These are phyloP conservation scores for Plecotus auritus DNA, from an alignment of 2,113 vertebrate genomes.

Conservation along the genomic window DNA sequence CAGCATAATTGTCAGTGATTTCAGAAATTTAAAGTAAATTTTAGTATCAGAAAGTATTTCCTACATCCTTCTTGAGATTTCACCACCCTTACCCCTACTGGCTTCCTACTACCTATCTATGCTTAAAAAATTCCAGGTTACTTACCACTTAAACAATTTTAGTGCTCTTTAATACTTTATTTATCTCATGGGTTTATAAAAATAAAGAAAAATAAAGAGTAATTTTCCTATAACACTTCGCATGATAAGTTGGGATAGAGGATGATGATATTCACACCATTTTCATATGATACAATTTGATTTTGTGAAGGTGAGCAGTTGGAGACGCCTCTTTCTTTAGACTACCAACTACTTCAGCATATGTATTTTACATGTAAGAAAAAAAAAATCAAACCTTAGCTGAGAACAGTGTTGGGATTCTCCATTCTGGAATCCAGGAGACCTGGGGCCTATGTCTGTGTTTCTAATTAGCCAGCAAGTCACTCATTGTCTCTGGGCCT, in stretches of 20 bases:
- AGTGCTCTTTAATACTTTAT: not conserved
- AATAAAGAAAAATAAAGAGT: not conserved
- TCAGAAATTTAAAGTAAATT: not conserved
- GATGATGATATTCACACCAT: not conserved
- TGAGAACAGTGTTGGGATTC: not conserved
- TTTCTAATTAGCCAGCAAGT: not conserved
- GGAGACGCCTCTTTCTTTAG: not conserved
- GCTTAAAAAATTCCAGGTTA: not conserved
- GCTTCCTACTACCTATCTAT: not conserved
- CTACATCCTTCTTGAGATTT: not conserved
- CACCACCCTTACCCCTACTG: not conserved
- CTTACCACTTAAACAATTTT: not conserved
- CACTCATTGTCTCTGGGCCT: not conserved
- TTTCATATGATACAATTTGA: not conserved
- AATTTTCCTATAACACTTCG: not conserved
- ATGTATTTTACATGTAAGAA: not conserved
- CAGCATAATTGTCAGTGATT: not conserved
- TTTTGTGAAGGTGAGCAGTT: not conserved
- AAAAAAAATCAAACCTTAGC: not conserved
- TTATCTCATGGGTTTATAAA: not conserved
- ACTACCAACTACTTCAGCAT: not conserved
- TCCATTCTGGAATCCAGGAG: not conserved
- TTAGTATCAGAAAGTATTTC: not conserved
- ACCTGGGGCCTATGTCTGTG: not conserved
- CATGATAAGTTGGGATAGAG: not conserved